phyloP scores from a whole-genome alignment of 2,888 invertebrate genomes.

The Ypsolopha sequella region DNA sequence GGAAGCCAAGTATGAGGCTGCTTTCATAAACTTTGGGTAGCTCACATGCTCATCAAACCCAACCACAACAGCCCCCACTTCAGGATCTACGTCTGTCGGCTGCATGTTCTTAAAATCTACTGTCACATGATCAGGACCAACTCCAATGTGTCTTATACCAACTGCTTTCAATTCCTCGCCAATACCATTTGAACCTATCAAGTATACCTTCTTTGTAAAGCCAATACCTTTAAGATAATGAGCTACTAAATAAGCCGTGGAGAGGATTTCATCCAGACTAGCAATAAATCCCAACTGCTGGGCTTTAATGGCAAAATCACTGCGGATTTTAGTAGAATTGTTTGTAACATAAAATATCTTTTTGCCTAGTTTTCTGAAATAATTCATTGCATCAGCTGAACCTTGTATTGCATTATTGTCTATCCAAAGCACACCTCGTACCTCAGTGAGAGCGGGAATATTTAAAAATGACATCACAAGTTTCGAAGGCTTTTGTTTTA shows the following conservation, averaged over 20 bases:
- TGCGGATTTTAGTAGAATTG: constrained; percentile 88
- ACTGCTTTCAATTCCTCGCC: constrained; percentile 85
- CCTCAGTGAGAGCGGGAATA: too few species aligned
- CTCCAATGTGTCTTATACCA: constrained; percentile 79
- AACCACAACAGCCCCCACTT: constrained; percentile 93
- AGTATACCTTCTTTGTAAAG: constrained; percentile 84
- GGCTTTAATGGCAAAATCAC: constrained; percentile 83
- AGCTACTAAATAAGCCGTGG: constrained; percentile 84
- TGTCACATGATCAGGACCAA: constrained; percentile 80
- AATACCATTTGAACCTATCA: constrained; percentile 86
- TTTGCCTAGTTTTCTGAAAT: constrained; percentile 79
- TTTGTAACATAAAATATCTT: constrained; percentile 90
- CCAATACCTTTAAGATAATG: constrained; percentile 80
- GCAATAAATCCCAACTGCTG: constrained; percentile 79
- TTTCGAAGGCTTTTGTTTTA: too few species aligned
- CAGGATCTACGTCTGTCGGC: constrained; percentile 76
- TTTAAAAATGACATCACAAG: too few species aligned
- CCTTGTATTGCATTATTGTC: constrained; percentile 77
- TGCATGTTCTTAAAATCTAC: constrained; percentile 62
- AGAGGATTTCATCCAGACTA: constrained; percentile 81
- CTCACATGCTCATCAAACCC: constrained; percentile 95
- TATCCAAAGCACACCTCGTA: constrained; percentile 88
- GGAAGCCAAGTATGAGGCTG: constrained; percentile 87
- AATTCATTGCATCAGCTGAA: constrained; percentile 77
- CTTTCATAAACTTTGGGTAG: constrained; percentile 92